Percentiles rank a stretch among this genome's conserved stretches.
Evolutionary conservation across 1,140 invertebrate species (phyloP).

Genomic region (Aculops lycopersici): DNA sequence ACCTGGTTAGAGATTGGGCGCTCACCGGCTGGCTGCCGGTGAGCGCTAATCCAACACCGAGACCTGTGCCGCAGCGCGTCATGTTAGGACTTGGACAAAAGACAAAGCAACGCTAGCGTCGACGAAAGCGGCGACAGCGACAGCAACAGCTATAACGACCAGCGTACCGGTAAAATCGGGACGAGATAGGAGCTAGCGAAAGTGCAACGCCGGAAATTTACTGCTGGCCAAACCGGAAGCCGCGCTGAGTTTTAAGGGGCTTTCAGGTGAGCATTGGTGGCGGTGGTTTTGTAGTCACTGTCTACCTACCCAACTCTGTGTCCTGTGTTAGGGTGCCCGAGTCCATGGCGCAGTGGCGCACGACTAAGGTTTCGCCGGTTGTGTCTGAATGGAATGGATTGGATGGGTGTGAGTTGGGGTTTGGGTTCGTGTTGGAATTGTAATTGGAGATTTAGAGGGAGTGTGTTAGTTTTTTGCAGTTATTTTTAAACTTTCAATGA

Average conservation of each 20-base stretch:
- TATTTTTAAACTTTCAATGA: neutral
- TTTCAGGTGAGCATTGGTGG: neutral
- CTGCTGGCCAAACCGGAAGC: neutral
- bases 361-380: slow-evolving; percentile 36
- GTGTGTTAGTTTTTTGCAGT: too few relatives aligned
- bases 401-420: neutral
- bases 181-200: neutral
- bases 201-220: neutral
- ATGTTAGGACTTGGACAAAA: too few relatives aligned
- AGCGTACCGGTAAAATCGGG: neutral
- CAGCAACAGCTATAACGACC: neutral
- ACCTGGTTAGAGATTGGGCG: too few relatives aligned
- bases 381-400: slow-evolving; percentile 17
- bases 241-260: neutral
- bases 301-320: slow-evolving; percentile 59
- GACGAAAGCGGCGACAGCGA: neutral
- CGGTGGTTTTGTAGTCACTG: neutral
- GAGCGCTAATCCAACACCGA: too few relatives aligned
- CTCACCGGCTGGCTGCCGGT: too few relatives aligned
- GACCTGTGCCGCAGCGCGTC: too few relatives aligned
- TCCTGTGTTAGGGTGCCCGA: slow-evolving; percentile 64
- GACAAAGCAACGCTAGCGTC: neutral
- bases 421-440: neutral
- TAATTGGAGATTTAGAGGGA: neutral
- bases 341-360: slow-evolving; percentile 60